These are phyloP conservation scores for Psix sp. DNA, from an alignment of 1,140 invertebrate genomes.

Conservation along the genomic window DNA sequence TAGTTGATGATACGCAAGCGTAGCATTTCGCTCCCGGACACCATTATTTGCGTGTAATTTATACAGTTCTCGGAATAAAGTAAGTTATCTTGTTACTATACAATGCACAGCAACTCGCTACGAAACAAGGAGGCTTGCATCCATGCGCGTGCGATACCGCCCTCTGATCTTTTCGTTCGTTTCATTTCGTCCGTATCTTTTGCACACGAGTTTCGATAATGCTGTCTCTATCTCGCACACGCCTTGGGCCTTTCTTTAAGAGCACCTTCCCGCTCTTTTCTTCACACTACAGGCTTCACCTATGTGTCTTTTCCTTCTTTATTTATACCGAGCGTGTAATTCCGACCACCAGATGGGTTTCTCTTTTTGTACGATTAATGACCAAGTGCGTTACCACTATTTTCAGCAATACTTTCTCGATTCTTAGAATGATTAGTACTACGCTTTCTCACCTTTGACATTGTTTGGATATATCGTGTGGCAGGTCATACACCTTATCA, in stretches of 20 bases:
- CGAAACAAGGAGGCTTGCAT: conserved; percentile 61
- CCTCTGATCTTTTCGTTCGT: conserved; percentile 56
- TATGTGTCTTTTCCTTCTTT: conserved; percentile 48
- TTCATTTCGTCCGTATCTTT: conserved; percentile 36
- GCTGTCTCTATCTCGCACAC: conserved; percentile 33
- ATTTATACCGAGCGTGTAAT: conserved; percentile 60
- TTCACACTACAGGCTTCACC: conserved; percentile 38
- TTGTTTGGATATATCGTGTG: conserved; percentile 16
- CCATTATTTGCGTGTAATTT: conserved; percentile 68
- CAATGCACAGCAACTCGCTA: conserved; percentile 55
- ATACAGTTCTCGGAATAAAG: conserved; percentile 65
- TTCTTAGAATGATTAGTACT: conserved; percentile 23
- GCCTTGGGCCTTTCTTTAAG: conserved; percentile 27
- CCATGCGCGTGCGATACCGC: conserved; percentile 63
- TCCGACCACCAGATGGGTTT: conserved; percentile 32
- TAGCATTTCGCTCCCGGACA: conserved; percentile 45
- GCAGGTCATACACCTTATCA: too few species aligned
- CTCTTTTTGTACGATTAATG: conserved; percentile 42
- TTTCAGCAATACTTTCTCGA: conserved; percentile 23
- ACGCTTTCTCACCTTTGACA: conserved; percentile 1
- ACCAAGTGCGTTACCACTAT: conserved; percentile 18
- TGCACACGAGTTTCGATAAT: conserved; percentile 17
- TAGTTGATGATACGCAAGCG: conserved; percentile 24
- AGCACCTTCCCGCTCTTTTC: conserved; percentile 31
- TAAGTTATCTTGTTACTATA: conserved; percentile 66